These are phyloP conservation scores for Lycocerus yunnanus DNA, from an alignment of 2,888 invertebrate species.

Conservation along the genomic window DNA sequence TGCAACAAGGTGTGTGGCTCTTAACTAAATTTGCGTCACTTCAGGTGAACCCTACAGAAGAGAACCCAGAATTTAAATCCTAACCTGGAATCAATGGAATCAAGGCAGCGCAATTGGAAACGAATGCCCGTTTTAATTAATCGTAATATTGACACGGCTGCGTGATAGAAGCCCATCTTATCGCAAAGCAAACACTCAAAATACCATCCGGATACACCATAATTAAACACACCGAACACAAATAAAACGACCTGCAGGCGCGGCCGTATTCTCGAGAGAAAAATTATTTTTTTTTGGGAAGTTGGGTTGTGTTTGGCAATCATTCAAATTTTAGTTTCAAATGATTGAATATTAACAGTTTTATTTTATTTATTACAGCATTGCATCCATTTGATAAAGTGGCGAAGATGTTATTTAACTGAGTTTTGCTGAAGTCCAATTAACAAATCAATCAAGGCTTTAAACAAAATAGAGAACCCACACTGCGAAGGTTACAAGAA, in stretches of 20 bases:
- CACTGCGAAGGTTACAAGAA: too few relatives aligned
- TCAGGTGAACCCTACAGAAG: background rate
- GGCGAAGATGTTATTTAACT: too few relatives aligned
- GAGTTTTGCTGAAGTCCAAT: too few relatives aligned
- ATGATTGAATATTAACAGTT: too few relatives aligned
- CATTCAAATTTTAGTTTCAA: too few relatives aligned
- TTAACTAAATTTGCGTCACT: background rate
- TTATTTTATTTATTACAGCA: too few relatives aligned
- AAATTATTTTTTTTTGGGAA: background rate
- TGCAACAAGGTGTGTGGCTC: constrained; percentile 39
- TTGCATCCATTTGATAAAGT: too few relatives aligned
- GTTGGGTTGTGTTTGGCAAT: background rate
- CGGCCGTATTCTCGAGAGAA: background rate
- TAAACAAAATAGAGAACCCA: too few relatives aligned
- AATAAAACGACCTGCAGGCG: background rate
- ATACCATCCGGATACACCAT: background rate
- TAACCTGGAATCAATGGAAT: background rate
- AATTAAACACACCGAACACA: background rate
- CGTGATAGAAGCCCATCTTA: background rate
- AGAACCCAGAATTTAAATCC: background rate
- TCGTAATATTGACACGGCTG: background rate
- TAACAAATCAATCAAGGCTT: too few relatives aligned
- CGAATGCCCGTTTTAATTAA: background rate
- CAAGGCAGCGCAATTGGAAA: background rate
- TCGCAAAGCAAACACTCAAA: background rate